phyloP scores from a whole-genome alignment of 2,797 vertebrate species.

The Coreius guichenoti region DNA sequence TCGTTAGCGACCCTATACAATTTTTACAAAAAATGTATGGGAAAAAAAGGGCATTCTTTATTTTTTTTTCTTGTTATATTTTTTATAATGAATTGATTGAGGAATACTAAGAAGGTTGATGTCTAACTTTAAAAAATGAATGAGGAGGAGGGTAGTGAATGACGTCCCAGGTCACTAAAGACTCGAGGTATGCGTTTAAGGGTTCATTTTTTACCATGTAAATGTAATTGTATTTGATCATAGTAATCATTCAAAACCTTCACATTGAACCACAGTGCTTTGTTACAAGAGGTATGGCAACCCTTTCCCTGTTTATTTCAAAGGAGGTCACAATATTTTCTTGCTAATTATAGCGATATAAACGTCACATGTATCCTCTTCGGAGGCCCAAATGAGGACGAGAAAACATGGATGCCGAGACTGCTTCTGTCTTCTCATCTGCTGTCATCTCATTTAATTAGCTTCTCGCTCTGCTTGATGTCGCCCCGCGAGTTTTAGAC shows the following conservation, averaged over 20 bases:
- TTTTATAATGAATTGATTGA: too few relatives aligned
- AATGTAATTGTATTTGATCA: not conserved
- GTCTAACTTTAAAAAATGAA: too few relatives aligned
- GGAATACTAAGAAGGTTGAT: too few relatives aligned
- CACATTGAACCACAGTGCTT: not conserved
- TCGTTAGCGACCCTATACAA: too few relatives aligned
- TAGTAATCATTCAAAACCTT: not conserved
- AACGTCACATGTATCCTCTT: conserved; percentile 38
- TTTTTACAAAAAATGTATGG: too few relatives aligned
- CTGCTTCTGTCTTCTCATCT: conserved; percentile 52
- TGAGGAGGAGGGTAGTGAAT: not conserved
- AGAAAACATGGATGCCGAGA: conserved; percentile 15
- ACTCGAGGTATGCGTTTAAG: not conserved
- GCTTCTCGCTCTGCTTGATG: conserved; percentile 55
- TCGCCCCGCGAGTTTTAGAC: conserved; percentile 47
- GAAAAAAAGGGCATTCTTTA: too few relatives aligned
- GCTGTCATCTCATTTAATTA: conserved; percentile 60
- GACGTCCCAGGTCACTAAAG: not conserved
- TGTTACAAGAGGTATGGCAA: not conserved
- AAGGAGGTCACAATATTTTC: conserved; percentile 40
- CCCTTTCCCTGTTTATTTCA: conserved; percentile 21
- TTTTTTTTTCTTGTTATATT: too few relatives aligned
- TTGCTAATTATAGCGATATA: conserved; percentile 32
- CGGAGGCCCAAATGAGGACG: conserved; percentile 50
- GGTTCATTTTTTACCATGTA: not conserved